Evolutionary conservation across 92 coral and sea anemone species (phyloP).

Genomic region (Nematostella vectensis): DNA sequence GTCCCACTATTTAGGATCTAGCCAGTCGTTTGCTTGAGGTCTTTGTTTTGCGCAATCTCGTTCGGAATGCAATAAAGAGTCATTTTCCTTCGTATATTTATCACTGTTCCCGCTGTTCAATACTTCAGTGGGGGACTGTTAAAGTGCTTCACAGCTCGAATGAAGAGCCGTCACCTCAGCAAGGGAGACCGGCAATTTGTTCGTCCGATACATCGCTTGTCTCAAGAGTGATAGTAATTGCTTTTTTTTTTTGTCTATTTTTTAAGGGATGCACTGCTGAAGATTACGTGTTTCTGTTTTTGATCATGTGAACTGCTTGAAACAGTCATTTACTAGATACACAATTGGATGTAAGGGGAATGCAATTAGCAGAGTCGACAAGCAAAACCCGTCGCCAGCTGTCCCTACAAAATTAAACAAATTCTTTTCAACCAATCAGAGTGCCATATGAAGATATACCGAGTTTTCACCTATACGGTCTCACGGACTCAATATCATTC

Average conservation of each 20-base stretch:
- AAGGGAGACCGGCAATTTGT: slow-evolving; percentile 20
- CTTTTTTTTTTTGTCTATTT: slow-evolving; percentile 44
- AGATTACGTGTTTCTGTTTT: too few species aligned
- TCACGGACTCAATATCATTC: slow-evolving; percentile 58
- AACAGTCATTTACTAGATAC: slow-evolving; percentile 66
- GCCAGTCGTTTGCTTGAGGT: slow-evolving; percentile 61
- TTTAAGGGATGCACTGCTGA: slow-evolving; percentile 61
- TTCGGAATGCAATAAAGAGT: neutral
- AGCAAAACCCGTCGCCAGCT: slow-evolving; percentile 70
- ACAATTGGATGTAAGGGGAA: slow-evolving; percentile 88
- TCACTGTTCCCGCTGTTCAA: slow-evolving; percentile 41
- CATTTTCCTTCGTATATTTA: slow-evolving; percentile 14
- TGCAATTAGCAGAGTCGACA: slow-evolving; percentile 86
- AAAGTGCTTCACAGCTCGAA: slow-evolving; percentile 17
- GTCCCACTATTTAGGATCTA: slow-evolving; percentile 47
- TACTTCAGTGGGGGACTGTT: slow-evolving; percentile 25
- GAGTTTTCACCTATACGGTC: slow-evolving; percentile 65
- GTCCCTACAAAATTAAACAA: slow-evolving; percentile 74
- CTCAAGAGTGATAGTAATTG: slow-evolving; percentile 29
- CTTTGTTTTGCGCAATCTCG: slow-evolving; percentile 28
- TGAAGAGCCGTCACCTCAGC: slow-evolving; percentile 20
- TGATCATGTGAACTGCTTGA: slow-evolving; percentile 76
- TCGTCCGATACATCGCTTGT: neutral
- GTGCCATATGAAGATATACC: slow-evolving; percentile 25
- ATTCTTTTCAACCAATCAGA: slow-evolving; percentile 45